These are phyloP conservation scores for Platygyra sinensis DNA, from an alignment of 64 coral and sea anemone genomes.

Conservation along the genomic window DNA sequence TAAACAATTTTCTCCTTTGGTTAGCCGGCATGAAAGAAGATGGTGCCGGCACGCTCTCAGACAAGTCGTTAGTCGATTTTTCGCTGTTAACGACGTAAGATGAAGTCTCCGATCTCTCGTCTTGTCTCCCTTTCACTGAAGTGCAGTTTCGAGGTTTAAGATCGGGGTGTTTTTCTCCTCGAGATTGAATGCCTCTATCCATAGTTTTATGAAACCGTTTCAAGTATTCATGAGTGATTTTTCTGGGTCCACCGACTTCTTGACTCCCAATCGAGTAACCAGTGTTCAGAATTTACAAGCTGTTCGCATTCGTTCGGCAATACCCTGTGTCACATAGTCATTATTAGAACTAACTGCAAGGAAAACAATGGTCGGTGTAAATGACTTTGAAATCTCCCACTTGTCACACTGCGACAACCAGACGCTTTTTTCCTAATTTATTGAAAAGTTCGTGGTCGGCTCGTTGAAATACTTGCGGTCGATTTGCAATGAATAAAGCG, in stretches of 20 bases:
- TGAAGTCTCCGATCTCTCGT: not conserved
- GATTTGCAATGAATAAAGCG: not conserved
- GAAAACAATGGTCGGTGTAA: not conserved
- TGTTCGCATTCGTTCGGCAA: not conserved
- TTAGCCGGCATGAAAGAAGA: no score
- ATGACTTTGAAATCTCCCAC: not conserved
- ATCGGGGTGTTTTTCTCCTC: not conserved
- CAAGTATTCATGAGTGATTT: not conserved
- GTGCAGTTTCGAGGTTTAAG: not conserved
- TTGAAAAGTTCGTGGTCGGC: not conserved
- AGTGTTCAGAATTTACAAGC: not conserved
- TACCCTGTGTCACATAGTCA: not conserved
- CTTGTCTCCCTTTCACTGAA: not conserved
- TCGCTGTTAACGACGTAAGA: not conserved
- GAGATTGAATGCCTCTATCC: not conserved
- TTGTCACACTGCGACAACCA: not conserved
- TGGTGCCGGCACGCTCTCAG: no score
- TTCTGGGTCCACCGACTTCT: not conserved
- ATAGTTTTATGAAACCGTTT: not conserved
- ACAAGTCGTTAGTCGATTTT: not conserved
- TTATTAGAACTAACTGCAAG: not conserved
- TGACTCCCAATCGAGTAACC: not conserved
- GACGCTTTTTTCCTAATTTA: not conserved
- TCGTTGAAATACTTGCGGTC: not conserved
- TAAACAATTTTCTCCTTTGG: not conserved